Base-by-base conservation (phyloP, 1,140 invertebrate genomes). In the Euwallacea similis region DNA sequence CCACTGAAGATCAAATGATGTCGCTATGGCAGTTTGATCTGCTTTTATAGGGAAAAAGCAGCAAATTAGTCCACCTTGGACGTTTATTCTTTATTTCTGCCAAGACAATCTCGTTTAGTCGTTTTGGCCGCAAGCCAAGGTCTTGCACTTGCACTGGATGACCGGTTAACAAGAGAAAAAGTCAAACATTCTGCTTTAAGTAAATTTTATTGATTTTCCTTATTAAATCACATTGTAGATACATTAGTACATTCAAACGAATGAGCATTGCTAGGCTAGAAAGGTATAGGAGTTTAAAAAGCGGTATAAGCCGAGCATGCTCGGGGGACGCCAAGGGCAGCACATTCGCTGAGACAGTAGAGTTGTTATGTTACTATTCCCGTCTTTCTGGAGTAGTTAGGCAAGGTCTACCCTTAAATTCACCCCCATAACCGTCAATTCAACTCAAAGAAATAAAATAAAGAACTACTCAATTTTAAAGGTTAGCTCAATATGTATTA, bases 141-240 rank as follows among this genome's bases (percentile, higher is more conserved):
- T 33, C 72, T 9, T 69, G 61, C 21, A 69, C 74, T 16, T 72
- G 41, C n/a, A 66, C 72, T 41, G 69, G 69, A 54, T 69, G 46
- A 50, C 59, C 72, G 54, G 60, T 33, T 44, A 66, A 66, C 33
- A 73, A 53, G 42, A 73, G 21, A 58, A 60, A 64, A 33, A 56
- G 55, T 46, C 13, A 33, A 33, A 33, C 21, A 33, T 33, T 33
- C 21, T 50, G 46, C 1, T 50, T 1, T 11, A 50, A 13, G 46
- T 11, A 6, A 13, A 50, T 50, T 11, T 50, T 50, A 13, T 15
- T 56, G 10, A 11, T 9, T 56, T 56, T n/a, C 16, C n/a, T 13
- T 6, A 9, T 2, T 56, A n/a, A n/a, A n/a, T 9, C 8, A 11
- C 0, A 9, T 56, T 1, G 2, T 56, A n/a, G 16, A 1, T 13